phyloP scores from a whole-genome alignment of 2,888 invertebrate species.

The Drosophila gaucha region DNA sequence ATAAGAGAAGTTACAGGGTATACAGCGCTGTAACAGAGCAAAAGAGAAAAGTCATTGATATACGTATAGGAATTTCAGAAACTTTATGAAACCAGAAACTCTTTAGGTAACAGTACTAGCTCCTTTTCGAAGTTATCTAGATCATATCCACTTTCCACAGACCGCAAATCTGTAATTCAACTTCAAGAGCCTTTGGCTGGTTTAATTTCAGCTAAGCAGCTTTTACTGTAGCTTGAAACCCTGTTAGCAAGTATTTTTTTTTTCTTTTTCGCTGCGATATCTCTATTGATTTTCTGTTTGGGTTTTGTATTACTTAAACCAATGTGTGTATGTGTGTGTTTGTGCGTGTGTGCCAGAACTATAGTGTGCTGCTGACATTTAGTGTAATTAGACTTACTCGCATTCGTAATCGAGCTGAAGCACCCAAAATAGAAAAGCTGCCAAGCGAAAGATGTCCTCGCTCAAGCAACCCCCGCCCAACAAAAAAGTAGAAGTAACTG shows the following conservation, averaged over 20 bases:
- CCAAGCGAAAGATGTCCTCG: conserved; percentile 20
- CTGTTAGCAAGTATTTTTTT: conserved; percentile 46
- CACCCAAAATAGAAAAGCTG: conserved; percentile 48
- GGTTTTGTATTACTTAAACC: conserved; percentile 54
- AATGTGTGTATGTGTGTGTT: conserved; percentile 15
- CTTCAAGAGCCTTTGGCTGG: conserved; percentile 21
- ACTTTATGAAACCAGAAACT: not conserved
- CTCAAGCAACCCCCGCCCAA: conserved; percentile 2
- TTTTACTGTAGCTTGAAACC: conserved; percentile 46
- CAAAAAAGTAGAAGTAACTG: conserved; percentile 2
- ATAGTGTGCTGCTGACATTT: conserved; percentile 51
- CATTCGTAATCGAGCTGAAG: conserved; percentile 51
- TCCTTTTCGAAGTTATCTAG: not conserved
- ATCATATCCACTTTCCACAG: not conserved
- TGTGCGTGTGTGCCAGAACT: conserved; percentile 18
- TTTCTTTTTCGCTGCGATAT: conserved; percentile 48
- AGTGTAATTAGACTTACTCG: conserved; percentile 65
- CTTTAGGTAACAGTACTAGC: not conserved
- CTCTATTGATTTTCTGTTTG: conserved; percentile 64
- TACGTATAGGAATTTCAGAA: not conserved
- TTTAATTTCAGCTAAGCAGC: conserved; percentile 39
- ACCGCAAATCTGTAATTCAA: conserved; percentile 11
- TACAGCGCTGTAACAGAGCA: not conserved
- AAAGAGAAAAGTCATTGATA: not conserved
- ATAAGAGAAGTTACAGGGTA: too few relatives aligned